Conservation (phyloP, 2,888 invertebrate genomes). For the Perizoma flavofasciatum region DNA sequence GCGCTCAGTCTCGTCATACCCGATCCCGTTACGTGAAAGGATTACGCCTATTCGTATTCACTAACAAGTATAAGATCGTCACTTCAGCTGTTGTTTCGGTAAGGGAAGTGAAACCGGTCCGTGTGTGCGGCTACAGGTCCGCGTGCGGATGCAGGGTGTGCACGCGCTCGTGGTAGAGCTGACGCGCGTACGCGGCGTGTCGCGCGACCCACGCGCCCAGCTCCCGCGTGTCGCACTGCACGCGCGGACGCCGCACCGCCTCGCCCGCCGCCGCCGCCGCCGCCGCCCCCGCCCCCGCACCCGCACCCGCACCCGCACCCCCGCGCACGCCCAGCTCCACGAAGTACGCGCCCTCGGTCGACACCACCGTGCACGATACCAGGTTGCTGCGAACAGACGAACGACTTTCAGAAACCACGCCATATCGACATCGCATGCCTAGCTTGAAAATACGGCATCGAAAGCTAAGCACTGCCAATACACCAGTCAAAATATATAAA, state of each 20-base stretch:
- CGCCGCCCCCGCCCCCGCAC: conserved; percentile 75
- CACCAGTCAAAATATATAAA: too few species aligned
- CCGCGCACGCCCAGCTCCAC: conserved; percentile 88
- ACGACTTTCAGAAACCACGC: background rate
- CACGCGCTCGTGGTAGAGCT: conserved; percentile 91
- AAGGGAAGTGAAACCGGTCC: background rate
- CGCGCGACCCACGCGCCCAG: conserved; percentile 89
- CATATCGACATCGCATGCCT: background rate
- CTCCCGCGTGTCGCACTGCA: conserved; percentile 89
- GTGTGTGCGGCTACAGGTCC: conserved; percentile 41
- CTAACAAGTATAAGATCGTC: too few species aligned
- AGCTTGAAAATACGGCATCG: too few species aligned
- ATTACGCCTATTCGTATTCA: too few species aligned
- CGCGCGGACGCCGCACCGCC: conserved; percentile 87
- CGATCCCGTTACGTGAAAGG: too few species aligned
- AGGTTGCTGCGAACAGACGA: conserved; percentile 77
- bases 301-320: conserved; percentile 71
- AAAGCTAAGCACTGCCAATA: too few species aligned
- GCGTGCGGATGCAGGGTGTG: conserved; percentile 85
- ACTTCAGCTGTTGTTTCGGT: too few species aligned
- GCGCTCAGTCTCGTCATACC: too few species aligned
- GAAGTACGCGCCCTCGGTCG: conserved; percentile 84
- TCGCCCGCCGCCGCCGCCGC: conserved; percentile 71
- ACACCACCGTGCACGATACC: conserved; percentile 86
- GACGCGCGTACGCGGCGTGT: conserved; percentile 95